Conservation (phyloP, 2,888 invertebrate genomes). For the Colletes collaris region DNA sequence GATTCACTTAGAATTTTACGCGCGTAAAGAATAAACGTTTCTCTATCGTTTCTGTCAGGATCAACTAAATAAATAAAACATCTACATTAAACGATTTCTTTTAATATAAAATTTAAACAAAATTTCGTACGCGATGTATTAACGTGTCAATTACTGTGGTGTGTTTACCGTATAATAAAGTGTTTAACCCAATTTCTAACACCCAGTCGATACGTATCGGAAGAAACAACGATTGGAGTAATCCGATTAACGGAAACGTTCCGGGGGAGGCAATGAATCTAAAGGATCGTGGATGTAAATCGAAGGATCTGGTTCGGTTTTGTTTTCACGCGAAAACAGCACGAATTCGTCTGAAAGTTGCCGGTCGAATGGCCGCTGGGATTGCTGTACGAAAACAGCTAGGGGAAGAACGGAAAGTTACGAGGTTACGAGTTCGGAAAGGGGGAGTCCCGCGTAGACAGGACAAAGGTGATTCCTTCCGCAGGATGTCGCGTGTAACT, state of each 20-base stretch:
- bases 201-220: no score
- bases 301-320: constrained; percentile 42
- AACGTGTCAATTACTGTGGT: no score
- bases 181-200: no score
- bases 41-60: no score
- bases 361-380: constrained; percentile 26
- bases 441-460: constrained; percentile 33
- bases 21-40: no score
- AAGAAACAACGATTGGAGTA: background rate
- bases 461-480: constrained; percentile 55
- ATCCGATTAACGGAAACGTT: background rate
- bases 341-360: constrained; percentile 38
- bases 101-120: no score
- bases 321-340: constrained; percentile 48
- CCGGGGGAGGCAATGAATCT: constrained; percentile 21
- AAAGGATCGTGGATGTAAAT: constrained; percentile 42
- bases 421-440: constrained; percentile 45
- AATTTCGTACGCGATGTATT: no score
- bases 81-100: no score
- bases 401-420: constrained; percentile 55
- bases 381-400: constrained; percentile 35
- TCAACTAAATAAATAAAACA: no score
- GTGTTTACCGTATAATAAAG: no score
- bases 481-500: constrained; percentile 67
- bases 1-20: no score